These are phyloP conservation scores for Cydia pomonella DNA, from an alignment of 1,140 invertebrate genomes.

Conservation along the genomic window DNA sequence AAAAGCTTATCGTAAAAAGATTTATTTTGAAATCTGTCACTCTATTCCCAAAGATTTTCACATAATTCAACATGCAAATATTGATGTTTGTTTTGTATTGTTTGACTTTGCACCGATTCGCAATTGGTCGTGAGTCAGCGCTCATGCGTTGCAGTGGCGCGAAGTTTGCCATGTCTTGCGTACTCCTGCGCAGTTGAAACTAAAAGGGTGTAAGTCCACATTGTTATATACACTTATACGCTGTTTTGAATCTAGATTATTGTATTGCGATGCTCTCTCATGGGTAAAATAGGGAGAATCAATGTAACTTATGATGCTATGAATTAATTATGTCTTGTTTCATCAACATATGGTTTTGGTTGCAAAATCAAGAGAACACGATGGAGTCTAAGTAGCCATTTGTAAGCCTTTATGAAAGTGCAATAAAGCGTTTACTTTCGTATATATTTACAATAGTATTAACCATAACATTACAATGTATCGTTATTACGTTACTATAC, in stretches of 20 bases:
- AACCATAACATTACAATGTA: no score
- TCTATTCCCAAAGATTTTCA: slow-evolving; percentile 10
- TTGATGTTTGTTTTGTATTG: not conserved
- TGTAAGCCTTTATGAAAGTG: not conserved
- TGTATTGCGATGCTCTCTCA: slow-evolving; percentile 14
- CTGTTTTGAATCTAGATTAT: not conserved
- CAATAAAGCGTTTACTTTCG: not conserved
- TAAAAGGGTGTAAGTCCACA: not conserved
- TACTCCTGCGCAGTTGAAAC: slow-evolving; percentile 7
- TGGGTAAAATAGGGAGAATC: slow-evolving; percentile 27
- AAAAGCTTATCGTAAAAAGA: not conserved
- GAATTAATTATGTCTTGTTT: slow-evolving; percentile 7
- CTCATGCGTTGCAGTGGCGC: slow-evolving; percentile 9
- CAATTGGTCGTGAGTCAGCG: slow-evolving; percentile 12
- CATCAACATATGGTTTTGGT: not conserved
- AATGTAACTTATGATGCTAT: slow-evolving; percentile 10
- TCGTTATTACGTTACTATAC: no score
- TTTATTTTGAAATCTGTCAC: not conserved
- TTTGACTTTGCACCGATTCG: slow-evolving; percentile 30
- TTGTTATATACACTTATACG: not conserved
- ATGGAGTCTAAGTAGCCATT: not conserved
- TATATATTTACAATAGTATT: not conserved
- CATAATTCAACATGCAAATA: not conserved
- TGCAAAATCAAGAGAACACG: not conserved
- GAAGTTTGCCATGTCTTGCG: slow-evolving; percentile 11